Evolutionary conservation across 2,113 vertebrate species (phyloP).

Genomic region (Alectura lathami): DNA sequence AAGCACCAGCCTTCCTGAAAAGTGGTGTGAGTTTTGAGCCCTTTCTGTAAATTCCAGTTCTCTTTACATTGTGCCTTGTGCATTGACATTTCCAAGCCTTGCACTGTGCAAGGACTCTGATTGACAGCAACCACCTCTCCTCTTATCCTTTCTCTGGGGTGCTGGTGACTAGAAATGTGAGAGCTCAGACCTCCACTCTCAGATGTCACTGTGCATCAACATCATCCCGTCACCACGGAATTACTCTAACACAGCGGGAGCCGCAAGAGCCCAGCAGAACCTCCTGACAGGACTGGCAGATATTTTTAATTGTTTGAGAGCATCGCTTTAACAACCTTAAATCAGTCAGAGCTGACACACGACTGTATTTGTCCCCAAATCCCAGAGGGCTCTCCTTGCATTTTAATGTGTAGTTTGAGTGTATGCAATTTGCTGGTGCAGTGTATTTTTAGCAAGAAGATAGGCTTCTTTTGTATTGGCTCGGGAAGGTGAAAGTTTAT

Average conservation of each 20-base stretch:
- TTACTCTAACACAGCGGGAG: not conserved
- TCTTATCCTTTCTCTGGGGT: not conserved
- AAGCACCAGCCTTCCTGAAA: not conserved
- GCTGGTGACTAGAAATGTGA: not conserved
- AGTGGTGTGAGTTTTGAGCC: not conserved
- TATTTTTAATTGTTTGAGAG: slow-evolving; percentile 20
- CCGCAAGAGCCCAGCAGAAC: not conserved
- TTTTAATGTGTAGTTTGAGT: not conserved
- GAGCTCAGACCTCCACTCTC: not conserved
- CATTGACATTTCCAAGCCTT: not conserved
- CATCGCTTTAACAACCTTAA: not conserved
- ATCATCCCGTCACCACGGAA: not conserved
- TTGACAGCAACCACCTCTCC: not conserved
- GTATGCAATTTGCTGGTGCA: not conserved
- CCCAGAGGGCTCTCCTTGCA: not conserved
- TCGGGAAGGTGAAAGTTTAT: slow-evolving; percentile 28
- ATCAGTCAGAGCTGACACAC: not conserved
- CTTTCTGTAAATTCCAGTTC: not conserved
- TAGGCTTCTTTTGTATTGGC: not conserved
- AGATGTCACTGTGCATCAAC: not conserved
- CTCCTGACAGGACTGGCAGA: not conserved
- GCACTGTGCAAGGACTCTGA: not conserved
- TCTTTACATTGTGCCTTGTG: not conserved
- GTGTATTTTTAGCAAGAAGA: slow-evolving; percentile 9
- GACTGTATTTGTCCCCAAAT: not conserved